Conservation (phyloP, 30 jellyfish, hydroid and myxozoan genomes). For the Calvadosia cruxmelitensis region DNA sequence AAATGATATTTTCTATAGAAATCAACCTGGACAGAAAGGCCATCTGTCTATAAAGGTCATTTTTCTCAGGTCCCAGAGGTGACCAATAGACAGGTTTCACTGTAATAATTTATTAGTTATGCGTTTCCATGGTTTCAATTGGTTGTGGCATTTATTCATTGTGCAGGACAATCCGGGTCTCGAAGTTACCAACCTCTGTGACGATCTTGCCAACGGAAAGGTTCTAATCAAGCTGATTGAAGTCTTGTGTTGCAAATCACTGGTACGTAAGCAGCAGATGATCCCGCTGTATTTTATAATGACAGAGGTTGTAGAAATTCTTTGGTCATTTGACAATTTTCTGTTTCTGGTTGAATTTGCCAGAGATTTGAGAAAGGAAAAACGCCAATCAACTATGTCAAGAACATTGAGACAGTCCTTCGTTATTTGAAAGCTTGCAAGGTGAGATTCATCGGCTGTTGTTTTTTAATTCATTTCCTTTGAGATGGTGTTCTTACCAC, state of each 20-base stretch:
- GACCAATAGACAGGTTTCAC: too few species aligned
- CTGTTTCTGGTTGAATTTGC: neutral
- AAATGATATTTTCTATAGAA: too few species aligned
- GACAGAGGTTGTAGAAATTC: neutral
- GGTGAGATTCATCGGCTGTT: slow-evolving; percentile 13
- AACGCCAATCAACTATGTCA: slow-evolving; percentile 40
- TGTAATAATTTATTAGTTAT: too few species aligned
- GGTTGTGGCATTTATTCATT: neutral
- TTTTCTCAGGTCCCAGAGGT: too few species aligned
- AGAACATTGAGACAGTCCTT: slow-evolving; percentile 49
- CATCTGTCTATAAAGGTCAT: too few species aligned
- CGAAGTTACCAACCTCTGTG: slow-evolving; percentile 37
- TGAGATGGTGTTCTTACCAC: too few species aligned
- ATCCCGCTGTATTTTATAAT: neutral
- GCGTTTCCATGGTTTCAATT: too few species aligned
- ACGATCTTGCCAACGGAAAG: slow-evolving; percentile 57
- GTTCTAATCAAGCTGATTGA: slow-evolving; percentile 39
- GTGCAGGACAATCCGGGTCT: slow-evolving; percentile 40
- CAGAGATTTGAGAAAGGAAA: slow-evolving; percentile 72
- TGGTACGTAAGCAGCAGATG: too few species aligned
- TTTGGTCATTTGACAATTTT: neutral
- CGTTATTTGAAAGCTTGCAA: slow-evolving; percentile 37
- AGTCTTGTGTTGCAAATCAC: slow-evolving; percentile 39
- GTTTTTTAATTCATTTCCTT: too few species aligned
- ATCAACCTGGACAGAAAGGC: too few species aligned